These are phyloP conservation scores for Drosophila hydei DNA, from an alignment of 1,140 invertebrate genomes.

Conservation along the genomic window DNA sequence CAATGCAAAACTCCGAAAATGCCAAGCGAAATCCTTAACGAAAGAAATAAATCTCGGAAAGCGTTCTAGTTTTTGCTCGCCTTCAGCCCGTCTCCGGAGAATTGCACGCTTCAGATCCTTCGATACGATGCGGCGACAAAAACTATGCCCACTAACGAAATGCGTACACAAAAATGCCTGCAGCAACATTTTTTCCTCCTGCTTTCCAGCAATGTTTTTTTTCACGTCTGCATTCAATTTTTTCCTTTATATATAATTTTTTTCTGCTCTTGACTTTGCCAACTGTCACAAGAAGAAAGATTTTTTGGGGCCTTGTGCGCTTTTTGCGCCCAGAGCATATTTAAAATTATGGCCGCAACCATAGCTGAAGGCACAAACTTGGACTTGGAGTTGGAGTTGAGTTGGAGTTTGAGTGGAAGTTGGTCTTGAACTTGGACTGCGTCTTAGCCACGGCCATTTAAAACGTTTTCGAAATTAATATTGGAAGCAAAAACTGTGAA, in stretches of 20 bases:
- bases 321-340: constrained; percentile 60
- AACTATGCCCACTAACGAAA: constrained; percentile 54
- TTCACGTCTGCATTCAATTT: constrained; percentile 47
- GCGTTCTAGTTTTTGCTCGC: constrained; percentile 73
- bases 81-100: constrained; percentile 68
- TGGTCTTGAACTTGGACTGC: constrained; percentile 32
- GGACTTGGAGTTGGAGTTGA: constrained; percentile 12
- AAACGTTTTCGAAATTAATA: constrained; percentile 83
- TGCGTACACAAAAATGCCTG: constrained; percentile 68
- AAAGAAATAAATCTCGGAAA: constrained; percentile 77
- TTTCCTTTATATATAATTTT: constrained; percentile 25
- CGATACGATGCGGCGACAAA: constrained; percentile 30
- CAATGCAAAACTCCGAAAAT: constrained; percentile 71
- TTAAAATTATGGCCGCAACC: constrained; percentile 67
- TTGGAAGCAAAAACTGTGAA: constrained; percentile 77
- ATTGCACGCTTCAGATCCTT: constrained; percentile 67
- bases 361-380: constrained; percentile 13
- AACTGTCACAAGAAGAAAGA: constrained; percentile 70
- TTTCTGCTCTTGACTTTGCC: constrained; percentile 6
- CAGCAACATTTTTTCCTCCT: constrained; percentile 43
- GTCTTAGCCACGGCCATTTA: constrained; percentile 72
- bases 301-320: constrained; percentile 37
- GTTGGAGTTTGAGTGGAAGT: constrained; percentile 1
- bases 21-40: constrained; percentile 71
- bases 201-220: constrained; percentile 22